A percentile compares a stretch with the other conserved stretches of the same genome.
Conservation (phyloP, 2,797 vertebrate species). For the Intellagama lesueurii region DNA sequence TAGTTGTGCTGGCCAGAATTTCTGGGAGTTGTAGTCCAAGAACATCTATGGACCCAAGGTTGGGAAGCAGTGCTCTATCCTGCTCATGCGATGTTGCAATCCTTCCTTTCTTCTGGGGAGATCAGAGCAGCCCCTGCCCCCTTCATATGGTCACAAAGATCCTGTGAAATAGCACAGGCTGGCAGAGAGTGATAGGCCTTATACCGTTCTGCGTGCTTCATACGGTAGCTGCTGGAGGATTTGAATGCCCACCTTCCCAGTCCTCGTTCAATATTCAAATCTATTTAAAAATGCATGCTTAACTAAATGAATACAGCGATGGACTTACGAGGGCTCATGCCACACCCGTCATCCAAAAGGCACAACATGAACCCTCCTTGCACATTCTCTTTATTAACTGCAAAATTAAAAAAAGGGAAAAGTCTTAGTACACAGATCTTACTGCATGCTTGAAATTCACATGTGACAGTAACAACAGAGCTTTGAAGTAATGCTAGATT, state of each 20-base stretch:
- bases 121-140: neutral
- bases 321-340: constrained; percentile 65
- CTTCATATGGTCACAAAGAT: neutral
- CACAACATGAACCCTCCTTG: constrained; percentile 71
- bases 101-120: neutral
- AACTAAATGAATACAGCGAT: constrained; percentile 1
- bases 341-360: constrained; percentile 70
- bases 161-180: neutral
- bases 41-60: too few relatives aligned
- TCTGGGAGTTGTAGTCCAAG: too few relatives aligned
- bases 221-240: too few relatives aligned
- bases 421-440: neutral
- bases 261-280: neutral
- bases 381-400: constrained; percentile 58
- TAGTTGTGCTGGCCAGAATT: too few relatives aligned
- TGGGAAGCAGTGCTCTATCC: too few relatives aligned
- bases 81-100: neutral
- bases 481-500: neutral
- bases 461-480: constrained; percentile 36
- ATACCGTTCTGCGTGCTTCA: too few relatives aligned
- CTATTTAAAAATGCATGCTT: neutral
- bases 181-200: too few relatives aligned
- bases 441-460: constrained; percentile 26
- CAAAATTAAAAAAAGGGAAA: constrained; percentile 39
- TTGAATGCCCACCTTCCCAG: neutral